phyloP scores from a whole-genome alignment of 2,888 invertebrate species.

The Saturnia pavonia region DNA sequence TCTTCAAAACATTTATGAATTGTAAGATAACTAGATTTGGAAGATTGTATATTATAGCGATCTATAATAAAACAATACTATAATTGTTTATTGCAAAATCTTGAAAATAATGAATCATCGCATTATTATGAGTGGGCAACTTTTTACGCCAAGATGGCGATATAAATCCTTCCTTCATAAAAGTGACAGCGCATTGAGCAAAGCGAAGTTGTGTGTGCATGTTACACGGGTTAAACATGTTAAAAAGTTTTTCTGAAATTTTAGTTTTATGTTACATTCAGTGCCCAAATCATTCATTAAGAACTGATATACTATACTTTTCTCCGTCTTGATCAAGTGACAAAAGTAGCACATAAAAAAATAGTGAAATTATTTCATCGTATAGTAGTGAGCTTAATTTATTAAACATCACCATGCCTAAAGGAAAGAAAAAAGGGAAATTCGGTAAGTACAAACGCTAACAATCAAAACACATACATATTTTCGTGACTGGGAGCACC shows the following conservation, averaged over 20 bases:
- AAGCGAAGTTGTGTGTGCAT: constrained; percentile 76
- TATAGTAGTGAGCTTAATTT: constrained; percentile 67
- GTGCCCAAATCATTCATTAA: constrained; percentile 86
- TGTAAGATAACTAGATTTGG: neutral
- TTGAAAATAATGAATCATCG: constrained; percentile 4
- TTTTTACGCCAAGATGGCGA: constrained; percentile 57
- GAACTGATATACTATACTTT: constrained; percentile 88
- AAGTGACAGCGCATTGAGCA: constrained; percentile 74
- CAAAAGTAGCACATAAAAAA: constrained; percentile 64
- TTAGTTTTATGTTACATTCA: constrained; percentile 87
- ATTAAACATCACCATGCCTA: constrained; percentile 84
- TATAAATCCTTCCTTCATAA: constrained; percentile 39
- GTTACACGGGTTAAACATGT: constrained; percentile 84
- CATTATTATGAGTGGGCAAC: constrained; percentile 27
- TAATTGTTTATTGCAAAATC: neutral
- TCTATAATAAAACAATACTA: neutral
- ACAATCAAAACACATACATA: neutral
- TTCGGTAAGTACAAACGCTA: constrained; percentile 79
- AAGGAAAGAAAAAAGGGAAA: constrained; percentile 89
- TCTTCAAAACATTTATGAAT: neutral
- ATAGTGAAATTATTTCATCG: constrained; percentile 80
- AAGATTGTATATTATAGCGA: neutral
- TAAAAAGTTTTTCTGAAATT: constrained; percentile 87
- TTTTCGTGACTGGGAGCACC: constrained; percentile 31
- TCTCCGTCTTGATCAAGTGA: constrained; percentile 89